Base-by-base conservation (phyloP, 2,113 vertebrate genomes). In the Marmota monax region DNA sequence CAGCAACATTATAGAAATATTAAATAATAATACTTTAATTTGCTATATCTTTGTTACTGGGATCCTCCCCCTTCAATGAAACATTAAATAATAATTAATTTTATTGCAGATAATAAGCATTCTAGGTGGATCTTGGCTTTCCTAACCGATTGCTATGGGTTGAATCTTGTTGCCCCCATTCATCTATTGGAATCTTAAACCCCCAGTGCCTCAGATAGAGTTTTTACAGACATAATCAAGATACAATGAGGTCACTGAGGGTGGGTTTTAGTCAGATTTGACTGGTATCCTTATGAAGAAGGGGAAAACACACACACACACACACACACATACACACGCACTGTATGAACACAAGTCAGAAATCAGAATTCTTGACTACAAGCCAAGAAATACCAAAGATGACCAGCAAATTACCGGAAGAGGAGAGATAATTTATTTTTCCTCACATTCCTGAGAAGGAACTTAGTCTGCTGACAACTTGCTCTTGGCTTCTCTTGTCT, bases 1-100 rank as follows among this genome's bases (percentile, higher is more conserved):
- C 80, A 86, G 18, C 90, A 61, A 51, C 4, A 4, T 91, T 94
- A 93, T 94, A 85, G 83, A 93, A 85, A 73, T 85, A 23, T 42
- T 82, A 91, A 88, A 12, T 94, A 83, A 67, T 22, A 76, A 73
- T 53, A 53, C 53, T 92, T 92, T 96, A 94, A 84, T 73, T 86
- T 79, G 84, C 4, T 73, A 17, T 79, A 2, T 0, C 12, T 94
- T 88, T 90, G 17, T 85, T 82, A 61, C 63, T 76, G 63, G 18
- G 8, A 37, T 69, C 6, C 22, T 65, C 39, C 16, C 4, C 17
- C 7, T 51, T 94, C 29, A 67, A 32, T 77, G 67, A 77, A 25
- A 94, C 18, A 25, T 82, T 94, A 84, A 84, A 73, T n/a, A 80
- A 27, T n/a, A 72, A 45, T 69, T 84, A 76, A n/a, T 86, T 94